Evolutionary conservation across 1,140 invertebrate species (phyloP).

Genomic region (Acromyrmex charruanus): DNA sequence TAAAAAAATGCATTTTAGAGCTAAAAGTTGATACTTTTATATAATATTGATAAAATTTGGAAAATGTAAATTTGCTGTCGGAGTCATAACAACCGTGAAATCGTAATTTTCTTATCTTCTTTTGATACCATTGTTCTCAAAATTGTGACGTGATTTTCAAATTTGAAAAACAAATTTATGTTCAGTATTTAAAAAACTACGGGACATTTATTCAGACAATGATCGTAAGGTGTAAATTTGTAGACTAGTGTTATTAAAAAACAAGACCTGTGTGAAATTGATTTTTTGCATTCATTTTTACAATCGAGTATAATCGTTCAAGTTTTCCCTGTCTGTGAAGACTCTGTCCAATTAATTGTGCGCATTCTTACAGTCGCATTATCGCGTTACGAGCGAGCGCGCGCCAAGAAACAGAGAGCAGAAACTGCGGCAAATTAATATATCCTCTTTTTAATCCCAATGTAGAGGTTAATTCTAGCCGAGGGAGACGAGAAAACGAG

Average conservation of each 20-base stretch:
- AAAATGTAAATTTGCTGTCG: too few relatives aligned
- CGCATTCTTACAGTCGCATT: slow-evolving; percentile 45
- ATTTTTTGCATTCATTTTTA: slow-evolving; percentile 28
- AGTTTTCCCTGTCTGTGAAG: slow-evolving; percentile 16
- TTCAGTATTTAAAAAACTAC: too few relatives aligned
- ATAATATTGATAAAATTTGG: too few relatives aligned
- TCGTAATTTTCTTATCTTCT: too few relatives aligned
- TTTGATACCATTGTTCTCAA: too few relatives aligned
- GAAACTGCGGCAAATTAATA: slow-evolving; percentile 82
- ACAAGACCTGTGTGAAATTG: background rate
- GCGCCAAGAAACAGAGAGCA: slow-evolving; percentile 50
- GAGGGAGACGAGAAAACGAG: slow-evolving; percentile 83
- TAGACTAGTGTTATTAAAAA: background rate
- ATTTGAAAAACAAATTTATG: too few relatives aligned
- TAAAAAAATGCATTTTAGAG: too few relatives aligned
- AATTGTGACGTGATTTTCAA: too few relatives aligned
- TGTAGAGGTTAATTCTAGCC: slow-evolving; percentile 84
- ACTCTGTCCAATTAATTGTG: slow-evolving; percentile 20
- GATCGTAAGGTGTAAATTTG: too few relatives aligned
- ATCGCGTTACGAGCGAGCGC: slow-evolving; percentile 44
- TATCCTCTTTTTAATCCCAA: slow-evolving; percentile 87
- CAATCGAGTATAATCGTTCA: background rate
- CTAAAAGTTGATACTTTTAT: too few relatives aligned
- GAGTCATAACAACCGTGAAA: too few relatives aligned
- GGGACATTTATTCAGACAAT: too few relatives aligned